Conservation (phyloP, 2,113 vertebrate genomes). For the Neopipo cinnamomea region DNA sequence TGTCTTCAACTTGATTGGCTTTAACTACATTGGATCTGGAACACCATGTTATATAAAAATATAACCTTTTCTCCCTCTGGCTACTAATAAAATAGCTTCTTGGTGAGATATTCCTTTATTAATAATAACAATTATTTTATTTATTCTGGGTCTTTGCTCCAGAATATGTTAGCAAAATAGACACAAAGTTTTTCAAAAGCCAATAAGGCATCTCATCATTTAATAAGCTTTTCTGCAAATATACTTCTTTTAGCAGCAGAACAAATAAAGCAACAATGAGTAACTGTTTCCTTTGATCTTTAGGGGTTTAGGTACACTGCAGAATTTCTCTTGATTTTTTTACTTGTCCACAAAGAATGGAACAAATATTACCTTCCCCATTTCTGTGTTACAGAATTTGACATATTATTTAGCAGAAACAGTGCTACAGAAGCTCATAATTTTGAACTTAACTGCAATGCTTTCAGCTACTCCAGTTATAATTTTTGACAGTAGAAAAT, state of each 20-base stretch:
- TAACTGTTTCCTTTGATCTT: not conserved
- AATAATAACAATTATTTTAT: not conserved
- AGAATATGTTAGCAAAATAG: not conserved
- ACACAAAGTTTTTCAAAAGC: not conserved
- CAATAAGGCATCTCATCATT: not conserved
- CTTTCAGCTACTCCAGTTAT: not conserved
- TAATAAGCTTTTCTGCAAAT: not conserved
- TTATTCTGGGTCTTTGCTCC: not conserved
- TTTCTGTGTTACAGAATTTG: not conserved
- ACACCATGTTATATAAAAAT: not conserved
- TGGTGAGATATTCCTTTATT: not conserved
- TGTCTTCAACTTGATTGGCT: not conserved
- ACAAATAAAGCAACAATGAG: not conserved
- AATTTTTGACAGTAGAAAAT: conserved; percentile 18
- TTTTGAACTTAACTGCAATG: not conserved
- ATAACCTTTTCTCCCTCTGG: not conserved
- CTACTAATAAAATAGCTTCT: not conserved
- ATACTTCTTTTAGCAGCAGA: not conserved
- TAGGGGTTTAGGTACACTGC: not conserved
- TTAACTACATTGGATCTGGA: not conserved
- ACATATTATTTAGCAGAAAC: not conserved
- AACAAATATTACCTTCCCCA: not conserved
- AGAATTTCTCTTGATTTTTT: not conserved
- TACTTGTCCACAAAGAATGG: not conserved
- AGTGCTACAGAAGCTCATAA: not conserved